A percentile compares a stretch with the other conserved stretches of the same genome.
These are phyloP conservation scores for Piaya cayana DNA, from an alignment of 2,113 vertebrate species.

Conservation along the genomic window DNA sequence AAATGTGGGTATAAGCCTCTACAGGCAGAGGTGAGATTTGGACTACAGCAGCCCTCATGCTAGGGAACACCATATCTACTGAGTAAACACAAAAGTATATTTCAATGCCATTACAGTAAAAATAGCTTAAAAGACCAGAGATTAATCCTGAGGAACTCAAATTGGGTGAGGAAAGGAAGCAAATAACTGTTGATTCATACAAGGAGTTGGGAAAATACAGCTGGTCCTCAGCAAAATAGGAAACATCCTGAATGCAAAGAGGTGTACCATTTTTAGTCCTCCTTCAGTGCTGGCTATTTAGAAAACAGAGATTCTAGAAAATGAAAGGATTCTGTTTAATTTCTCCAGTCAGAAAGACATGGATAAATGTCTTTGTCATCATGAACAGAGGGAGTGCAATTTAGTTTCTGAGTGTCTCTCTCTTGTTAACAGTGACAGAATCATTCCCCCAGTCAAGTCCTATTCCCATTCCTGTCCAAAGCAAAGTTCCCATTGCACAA, in stretches of 20 bases:
- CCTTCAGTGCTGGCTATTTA: accelerated
- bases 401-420: neutral
- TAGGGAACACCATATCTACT: neutral
- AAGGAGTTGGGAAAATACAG: neutral
- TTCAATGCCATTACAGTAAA: neutral
- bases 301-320: neutral
- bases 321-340: neutral
- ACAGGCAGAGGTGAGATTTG: neutral
- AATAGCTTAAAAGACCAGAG: neutral
- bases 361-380: no score
- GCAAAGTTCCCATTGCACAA: neutral
- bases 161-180: accelerated
- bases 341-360: neutral
- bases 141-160: neutral
- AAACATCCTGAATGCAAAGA: neutral
- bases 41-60: neutral
- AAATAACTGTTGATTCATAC: neutral
- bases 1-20: neutral
- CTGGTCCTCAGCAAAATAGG: neutral
- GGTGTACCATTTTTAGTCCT: neutral
- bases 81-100: neutral
- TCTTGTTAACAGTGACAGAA: neutral
- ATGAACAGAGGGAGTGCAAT: accelerated
- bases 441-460: neutral
- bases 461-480: accelerated